Base-by-base conservation (phyloP, 1,140 invertebrate species). In the Doryteuthis pealeii region DNA sequence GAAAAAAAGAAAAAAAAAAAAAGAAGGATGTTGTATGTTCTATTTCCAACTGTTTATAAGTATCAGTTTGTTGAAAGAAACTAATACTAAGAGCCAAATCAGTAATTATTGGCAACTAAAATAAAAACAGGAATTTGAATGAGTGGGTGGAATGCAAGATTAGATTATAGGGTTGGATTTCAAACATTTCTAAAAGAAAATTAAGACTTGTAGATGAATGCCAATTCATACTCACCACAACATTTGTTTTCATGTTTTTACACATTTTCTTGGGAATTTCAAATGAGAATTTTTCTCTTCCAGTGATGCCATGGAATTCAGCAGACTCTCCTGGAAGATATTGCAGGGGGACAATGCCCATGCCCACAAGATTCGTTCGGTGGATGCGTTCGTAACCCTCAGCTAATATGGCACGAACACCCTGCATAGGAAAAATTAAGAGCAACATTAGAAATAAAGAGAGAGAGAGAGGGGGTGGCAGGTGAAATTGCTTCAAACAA, bases 361-460 rank as follows among this genome's bases (percentile, higher is more conserved):
- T 99, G 22, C 97, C 97, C 8, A 99, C 95, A 72, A 99, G 89
- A 88, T 99, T 99, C 12, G 95, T 97, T 10, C 97, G 92, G 87
- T 99, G 97, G 84, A 99, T 99, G 71, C 96, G 91, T 88, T 99
- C 97, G 84, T 95, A 99, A 0, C 96, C 98, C 87, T 99, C 97
- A 0, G 97, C 98, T 79, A 99, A 97, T 1, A 99, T 94, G 0
- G 96, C 96, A 86, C 82, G 79, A 5, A 90, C 87, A 49, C 88
- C 89, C 83, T 89, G 76, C 12, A 68, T 8, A 22, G 15, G 30
- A 0, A 68, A 32, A 68, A n/a, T 6, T 6, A 62, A 62, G 1
- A 22, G 22, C 12, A 49, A 49, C 45, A 49, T 49, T n/a, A 15
- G 1, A 1, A 49, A 15, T 15, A n/a, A n/a, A n/a, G n/a, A n/a